These are phyloP conservation scores for Mormyrus lacerda DNA, from an alignment of 2,113 vertebrate genomes.

Conservation along the genomic window DNA sequence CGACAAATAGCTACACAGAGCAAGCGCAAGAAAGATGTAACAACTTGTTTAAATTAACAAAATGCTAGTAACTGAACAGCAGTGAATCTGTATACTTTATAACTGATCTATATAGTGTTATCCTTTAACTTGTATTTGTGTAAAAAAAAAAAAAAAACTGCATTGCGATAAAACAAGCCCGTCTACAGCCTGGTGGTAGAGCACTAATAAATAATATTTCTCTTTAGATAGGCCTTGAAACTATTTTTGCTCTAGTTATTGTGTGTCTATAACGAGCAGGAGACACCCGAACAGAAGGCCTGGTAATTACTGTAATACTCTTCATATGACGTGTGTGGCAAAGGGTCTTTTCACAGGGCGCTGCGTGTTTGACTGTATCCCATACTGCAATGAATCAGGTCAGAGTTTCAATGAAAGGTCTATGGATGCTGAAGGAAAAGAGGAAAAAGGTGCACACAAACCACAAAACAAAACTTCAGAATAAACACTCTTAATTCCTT, in stretches of 20 bases:
- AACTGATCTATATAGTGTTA: slow-evolving; percentile 1
- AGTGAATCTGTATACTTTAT: background rate
- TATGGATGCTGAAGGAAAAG: background rate
- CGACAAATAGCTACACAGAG: background rate
- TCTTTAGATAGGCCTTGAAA: background rate
- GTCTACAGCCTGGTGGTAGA: background rate
- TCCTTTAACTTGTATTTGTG: background rate
- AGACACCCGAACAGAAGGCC: background rate
- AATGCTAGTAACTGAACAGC: background rate
- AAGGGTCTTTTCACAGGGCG: background rate
- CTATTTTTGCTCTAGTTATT: background rate
- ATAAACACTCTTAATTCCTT: background rate
- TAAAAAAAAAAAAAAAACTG: background rate
- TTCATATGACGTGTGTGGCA: background rate
- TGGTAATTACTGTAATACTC: background rate
- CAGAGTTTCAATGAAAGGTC: too few species aligned
- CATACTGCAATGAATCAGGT: background rate
- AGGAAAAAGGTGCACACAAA: background rate
- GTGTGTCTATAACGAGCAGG: background rate
- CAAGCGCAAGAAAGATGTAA: background rate
- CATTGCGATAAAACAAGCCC: background rate
- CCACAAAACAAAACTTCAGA: background rate
- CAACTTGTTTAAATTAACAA: slow-evolving; percentile 6
- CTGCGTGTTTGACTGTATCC: background rate
- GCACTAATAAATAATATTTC: background rate